Evolutionary conservation across 92 coral and sea anemone species (phyloP).

Genomic region (Siderastrea siderea): DNA sequence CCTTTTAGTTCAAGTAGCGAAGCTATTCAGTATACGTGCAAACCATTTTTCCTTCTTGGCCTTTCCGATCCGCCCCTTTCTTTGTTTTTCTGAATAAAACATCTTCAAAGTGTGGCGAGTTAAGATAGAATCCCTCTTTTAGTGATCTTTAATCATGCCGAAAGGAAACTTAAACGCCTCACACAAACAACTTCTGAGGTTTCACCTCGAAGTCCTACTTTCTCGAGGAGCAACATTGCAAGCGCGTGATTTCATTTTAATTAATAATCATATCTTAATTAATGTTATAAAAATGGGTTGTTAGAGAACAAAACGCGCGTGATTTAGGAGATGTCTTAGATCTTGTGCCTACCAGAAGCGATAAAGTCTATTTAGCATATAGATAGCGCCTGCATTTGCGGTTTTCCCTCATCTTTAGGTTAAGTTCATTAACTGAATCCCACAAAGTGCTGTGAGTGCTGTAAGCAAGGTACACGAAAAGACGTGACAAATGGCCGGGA

Average conservation of each 20-base stretch:
- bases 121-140: neutral
- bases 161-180: neutral
- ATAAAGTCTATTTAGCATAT: neutral
- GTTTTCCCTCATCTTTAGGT: conserved; percentile 17
- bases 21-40: neutral
- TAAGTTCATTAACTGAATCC: conserved; percentile 24
- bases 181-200: neutral
- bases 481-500: neutral
- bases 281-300: neutral
- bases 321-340: neutral
- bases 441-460: neutral
- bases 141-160: neutral
- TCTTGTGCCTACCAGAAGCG: neutral
- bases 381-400: neutral
- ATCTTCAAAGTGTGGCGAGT: neutral
- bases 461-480: neutral
- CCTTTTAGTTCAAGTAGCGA: neutral
- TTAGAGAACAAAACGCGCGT: neutral
- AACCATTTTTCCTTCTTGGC: neutral
- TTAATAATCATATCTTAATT: neutral
- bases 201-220: no score
- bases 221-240: neutral
- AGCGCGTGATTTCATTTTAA: neutral
- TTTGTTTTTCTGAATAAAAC: neutral
- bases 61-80: conserved; percentile 28